A percentile compares a stretch with the other conserved stretches of the same genome.
phyloP scores from a whole-genome alignment of 2,888 invertebrate species.

The Sialis lutaria region DNA sequence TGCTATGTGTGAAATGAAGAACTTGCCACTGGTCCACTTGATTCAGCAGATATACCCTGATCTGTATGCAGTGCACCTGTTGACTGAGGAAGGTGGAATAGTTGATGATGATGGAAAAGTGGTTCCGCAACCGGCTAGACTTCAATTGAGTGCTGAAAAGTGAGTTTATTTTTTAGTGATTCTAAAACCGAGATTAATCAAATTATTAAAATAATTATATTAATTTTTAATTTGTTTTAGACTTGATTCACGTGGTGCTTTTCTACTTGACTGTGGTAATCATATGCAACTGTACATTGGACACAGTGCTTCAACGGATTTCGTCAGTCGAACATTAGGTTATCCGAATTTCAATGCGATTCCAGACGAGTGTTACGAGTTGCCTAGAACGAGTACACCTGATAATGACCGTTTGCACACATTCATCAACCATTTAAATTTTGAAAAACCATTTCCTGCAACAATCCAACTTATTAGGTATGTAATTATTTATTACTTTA shows the following conservation, averaged over 20 bases:
- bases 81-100: slow-evolving; percentile 33
- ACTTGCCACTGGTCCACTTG: slow-evolving; percentile 60
- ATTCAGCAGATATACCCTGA: slow-evolving; percentile 82
- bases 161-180: slow-evolving; percentile 19
- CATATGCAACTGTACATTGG: slow-evolving; percentile 72
- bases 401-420: slow-evolving; percentile 58
- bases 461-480: slow-evolving; percentile 69
- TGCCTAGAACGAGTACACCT: slow-evolving; percentile 61
- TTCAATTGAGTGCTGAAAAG: slow-evolving; percentile 74
- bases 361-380: slow-evolving; percentile 55
- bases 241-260: slow-evolving; percentile 74
- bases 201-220: background rate
- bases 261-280: slow-evolving; percentile 77
- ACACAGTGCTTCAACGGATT: slow-evolving; percentile 52
- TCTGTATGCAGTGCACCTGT: slow-evolving; percentile 69
- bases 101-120: slow-evolving; percentile 22
- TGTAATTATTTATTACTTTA: slow-evolving; percentile 11
- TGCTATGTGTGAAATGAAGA: slow-evolving; percentile 88
- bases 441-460: slow-evolving; percentile 65
- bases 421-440: slow-evolving; percentile 69
- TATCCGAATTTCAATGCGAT: slow-evolving; percentile 55
- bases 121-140: slow-evolving; percentile 49
- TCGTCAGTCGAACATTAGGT: slow-evolving; percentile 63
- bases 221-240: slow-evolving; percentile 28
- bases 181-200: too few species aligned